phyloP scores from a whole-genome alignment of 2,888 invertebrate genomes.

The Syrphus vitripennis region DNA sequence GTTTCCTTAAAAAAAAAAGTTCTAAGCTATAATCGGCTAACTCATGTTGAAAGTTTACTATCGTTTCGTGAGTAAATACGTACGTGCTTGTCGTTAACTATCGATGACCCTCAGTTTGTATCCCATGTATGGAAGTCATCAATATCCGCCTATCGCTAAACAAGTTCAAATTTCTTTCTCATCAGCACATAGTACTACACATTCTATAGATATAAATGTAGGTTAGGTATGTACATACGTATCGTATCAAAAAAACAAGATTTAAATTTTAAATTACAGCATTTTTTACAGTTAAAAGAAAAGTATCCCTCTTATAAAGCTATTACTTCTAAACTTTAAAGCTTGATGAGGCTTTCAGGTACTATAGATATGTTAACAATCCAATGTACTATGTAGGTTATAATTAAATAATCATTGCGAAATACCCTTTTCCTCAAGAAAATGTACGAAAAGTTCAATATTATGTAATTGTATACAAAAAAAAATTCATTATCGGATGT shows the following conservation, averaged over 20 bases:
- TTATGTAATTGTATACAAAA: too few species aligned
- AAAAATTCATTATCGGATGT: too few species aligned
- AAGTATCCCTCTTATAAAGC: not conserved
- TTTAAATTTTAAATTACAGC: too few species aligned
- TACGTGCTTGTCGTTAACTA: conserved; percentile 15
- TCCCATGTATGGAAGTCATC: conserved; percentile 18
- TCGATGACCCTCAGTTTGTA: not conserved
- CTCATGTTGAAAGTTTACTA: not conserved
- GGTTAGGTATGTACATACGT: not conserved
- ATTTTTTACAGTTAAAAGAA: too few species aligned
- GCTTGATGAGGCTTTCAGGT: too few species aligned
- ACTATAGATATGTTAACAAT: too few species aligned
- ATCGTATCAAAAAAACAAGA: too few species aligned
- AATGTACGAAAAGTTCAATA: too few species aligned
- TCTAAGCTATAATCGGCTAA: not conserved
- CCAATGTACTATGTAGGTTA: too few species aligned
- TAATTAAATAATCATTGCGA: too few species aligned
- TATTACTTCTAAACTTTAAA: too few species aligned
- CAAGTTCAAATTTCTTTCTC: conserved; percentile 25
- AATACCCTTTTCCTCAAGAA: too few species aligned
- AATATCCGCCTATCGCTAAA: conserved; percentile 27
- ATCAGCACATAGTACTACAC: not conserved
- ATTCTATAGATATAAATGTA: not conserved
- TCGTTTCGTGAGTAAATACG: not conserved
- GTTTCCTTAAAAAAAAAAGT: not conserved